Evolutionary conservation across 2,888 invertebrate genomes (phyloP).

Genomic region (Rhynchonema sp.): DNA sequence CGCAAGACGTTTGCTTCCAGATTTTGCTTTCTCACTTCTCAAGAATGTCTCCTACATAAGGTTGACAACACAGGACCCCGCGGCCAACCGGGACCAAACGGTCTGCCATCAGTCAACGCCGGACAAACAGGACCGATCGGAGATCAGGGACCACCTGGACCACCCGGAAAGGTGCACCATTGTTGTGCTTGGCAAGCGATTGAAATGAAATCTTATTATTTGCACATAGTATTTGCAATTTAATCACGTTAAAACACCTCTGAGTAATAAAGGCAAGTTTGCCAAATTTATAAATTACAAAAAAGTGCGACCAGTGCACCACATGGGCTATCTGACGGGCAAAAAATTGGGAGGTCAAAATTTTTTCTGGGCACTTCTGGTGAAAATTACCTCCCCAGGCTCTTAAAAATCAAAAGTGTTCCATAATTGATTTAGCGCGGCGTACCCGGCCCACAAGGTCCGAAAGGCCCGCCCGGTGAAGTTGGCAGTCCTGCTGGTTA

Average conservation of each 20-base stretch:
- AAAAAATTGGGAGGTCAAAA: background rate
- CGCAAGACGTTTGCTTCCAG: too few species aligned
- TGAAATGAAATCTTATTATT: too few species aligned
- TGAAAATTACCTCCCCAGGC: too few species aligned
- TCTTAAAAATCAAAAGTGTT: too few species aligned
- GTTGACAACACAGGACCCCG: background rate
- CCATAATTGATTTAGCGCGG: slow-evolving; percentile 16
- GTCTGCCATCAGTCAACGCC: slow-evolving; percentile 21
- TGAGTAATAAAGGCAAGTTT: too few species aligned
- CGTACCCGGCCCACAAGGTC: slow-evolving; percentile 21
- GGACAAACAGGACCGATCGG: slow-evolving; percentile 24
- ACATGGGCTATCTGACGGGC: too few species aligned
- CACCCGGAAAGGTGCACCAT: slow-evolving; percentile 10
- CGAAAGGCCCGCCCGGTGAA: slow-evolving; percentile 23
- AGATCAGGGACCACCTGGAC: slow-evolving; percentile 20
- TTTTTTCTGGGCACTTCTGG: too few species aligned
- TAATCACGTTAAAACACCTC: too few species aligned
- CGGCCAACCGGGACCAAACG: slow-evolving; percentile 20
- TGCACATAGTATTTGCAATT: too few species aligned
- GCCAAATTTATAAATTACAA: too few species aligned
- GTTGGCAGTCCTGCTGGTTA: slow-evolving; percentile 22
- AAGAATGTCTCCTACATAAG: background rate
- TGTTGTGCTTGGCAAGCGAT: too few species aligned
- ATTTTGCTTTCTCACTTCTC: background rate
- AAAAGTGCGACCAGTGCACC: too few species aligned